These are phyloP conservation scores for Oligia fasciuncula DNA, from an alignment of 2,888 invertebrate genomes.

Conservation along the genomic window DNA sequence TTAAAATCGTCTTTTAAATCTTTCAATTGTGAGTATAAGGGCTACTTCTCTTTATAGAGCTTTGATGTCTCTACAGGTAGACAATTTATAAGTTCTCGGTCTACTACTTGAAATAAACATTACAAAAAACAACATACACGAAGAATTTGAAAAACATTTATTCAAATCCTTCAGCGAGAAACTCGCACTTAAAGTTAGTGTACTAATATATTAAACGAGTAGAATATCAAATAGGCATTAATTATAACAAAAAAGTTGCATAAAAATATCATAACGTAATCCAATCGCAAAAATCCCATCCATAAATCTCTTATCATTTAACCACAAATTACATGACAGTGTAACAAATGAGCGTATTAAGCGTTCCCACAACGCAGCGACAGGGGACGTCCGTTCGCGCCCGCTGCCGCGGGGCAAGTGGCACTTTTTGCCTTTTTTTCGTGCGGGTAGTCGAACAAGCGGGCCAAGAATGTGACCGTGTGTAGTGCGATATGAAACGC, in stretches of 20 bases:
- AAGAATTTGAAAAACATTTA: no score
- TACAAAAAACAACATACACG: not conserved
- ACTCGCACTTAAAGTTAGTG: not conserved
- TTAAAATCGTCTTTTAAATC: not conserved
- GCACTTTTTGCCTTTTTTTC: constrained; percentile 72
- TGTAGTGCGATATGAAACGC: constrained; percentile 83
- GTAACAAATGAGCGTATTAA: constrained; percentile 75
- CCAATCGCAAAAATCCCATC: constrained; percentile 46
- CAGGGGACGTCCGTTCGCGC: constrained; percentile 80
- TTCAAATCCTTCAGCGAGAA: not conserved
- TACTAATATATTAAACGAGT: constrained; percentile 1
- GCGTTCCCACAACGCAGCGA: constrained; percentile 78
- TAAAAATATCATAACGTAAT: constrained; percentile 26
- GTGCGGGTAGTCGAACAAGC: constrained; percentile 77
- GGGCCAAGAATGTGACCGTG: constrained; percentile 81
- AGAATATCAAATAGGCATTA: constrained; percentile 25
- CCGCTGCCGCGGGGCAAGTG: constrained; percentile 78
- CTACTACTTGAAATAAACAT: not conserved
- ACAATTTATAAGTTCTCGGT: not conserved
- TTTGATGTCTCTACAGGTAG: not conserved
- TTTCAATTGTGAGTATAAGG: not conserved
- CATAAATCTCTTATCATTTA: constrained; percentile 59
- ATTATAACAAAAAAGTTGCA: constrained; percentile 10
- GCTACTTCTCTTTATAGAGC: not conserved
- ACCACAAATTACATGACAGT: constrained; percentile 66